Percentiles rank a stretch among this genome's conserved stretches.
These are phyloP conservation scores for Eucera pruinosa DNA, from an alignment of 2,888 invertebrate species.

Conservation along the genomic window DNA sequence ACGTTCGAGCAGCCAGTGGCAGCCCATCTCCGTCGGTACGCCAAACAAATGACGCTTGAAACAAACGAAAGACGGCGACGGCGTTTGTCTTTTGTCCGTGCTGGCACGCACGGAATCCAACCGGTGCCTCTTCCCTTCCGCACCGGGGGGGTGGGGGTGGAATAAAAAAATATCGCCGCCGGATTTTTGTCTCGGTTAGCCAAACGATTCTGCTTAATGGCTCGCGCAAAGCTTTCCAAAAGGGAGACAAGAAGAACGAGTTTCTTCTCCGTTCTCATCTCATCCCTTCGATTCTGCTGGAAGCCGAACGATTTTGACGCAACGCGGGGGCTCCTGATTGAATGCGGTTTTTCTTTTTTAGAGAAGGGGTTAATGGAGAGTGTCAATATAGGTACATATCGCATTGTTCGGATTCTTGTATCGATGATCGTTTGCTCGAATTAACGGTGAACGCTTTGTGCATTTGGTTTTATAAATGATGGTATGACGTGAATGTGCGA, in stretches of 20 bases:
- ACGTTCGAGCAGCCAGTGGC: conserved; percentile 5
- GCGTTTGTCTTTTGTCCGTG: conserved; percentile 83
- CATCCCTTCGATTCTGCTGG: too few species aligned
- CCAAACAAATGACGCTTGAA: conserved; percentile 84
- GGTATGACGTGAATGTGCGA: too few species aligned
- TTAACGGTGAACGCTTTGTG: too few species aligned
- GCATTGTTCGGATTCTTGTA: too few species aligned
- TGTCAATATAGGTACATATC: too few species aligned
- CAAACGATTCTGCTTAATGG: conserved; percentile 83
- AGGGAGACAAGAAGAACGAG: conserved; percentile 32
- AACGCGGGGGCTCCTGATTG: background rate
- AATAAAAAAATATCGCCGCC: conserved; percentile 79
- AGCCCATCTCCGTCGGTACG: conserved; percentile 63
- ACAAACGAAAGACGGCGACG: conserved; percentile 82
- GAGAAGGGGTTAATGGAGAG: too few species aligned
- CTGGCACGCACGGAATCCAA: conserved; percentile 78
- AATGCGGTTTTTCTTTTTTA: too few species aligned
- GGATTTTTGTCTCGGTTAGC: conserved; percentile 84
- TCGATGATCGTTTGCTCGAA: too few species aligned
- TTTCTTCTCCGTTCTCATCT: conserved; percentile 36
- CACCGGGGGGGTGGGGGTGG: conserved; percentile 22
- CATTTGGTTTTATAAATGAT: too few species aligned
- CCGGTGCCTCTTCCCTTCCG: conserved; percentile 36
- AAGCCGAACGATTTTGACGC: too few species aligned
- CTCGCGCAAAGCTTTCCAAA: conserved; percentile 75